A percentile compares a stretch with the other conserved stretches of the same genome.
Conservation (phyloP, 2,113 vertebrate genomes). For the Periophthalmus modestus region DNA sequence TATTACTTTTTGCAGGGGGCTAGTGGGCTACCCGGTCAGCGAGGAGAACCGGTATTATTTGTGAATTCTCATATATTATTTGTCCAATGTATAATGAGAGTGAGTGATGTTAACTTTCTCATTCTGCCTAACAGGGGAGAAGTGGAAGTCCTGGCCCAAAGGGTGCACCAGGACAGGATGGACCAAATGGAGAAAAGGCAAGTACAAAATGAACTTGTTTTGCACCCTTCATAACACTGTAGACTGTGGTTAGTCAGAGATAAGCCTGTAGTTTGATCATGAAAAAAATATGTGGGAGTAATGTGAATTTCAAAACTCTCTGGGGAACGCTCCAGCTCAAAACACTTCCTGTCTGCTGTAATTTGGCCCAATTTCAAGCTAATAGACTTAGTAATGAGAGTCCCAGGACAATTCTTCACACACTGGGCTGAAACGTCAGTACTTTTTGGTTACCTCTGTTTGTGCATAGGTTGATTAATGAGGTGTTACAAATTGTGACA, state of each 20-base stretch:
- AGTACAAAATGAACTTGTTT: neutral
- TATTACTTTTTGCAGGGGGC: constrained; percentile 47
- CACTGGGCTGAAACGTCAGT: neutral
- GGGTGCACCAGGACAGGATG: constrained; percentile 40
- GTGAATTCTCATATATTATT: neutral
- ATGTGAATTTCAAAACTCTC: neutral
- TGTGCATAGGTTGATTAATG: constrained; percentile 19
- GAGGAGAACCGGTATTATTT: constrained; percentile 54
- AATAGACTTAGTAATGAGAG: neutral
- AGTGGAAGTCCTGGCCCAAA: constrained; percentile 53
- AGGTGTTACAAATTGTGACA: constrained; percentile 15
- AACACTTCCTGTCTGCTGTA: neutral
- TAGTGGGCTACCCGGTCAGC: constrained; percentile 40
- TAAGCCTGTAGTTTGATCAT: neutral
- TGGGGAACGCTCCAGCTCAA: neutral
- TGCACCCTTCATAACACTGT: neutral
- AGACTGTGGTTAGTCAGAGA: neutral
- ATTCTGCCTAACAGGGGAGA: constrained; percentile 42
- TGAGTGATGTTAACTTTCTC: constrained; percentile 5
- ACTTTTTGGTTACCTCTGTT: constrained; percentile 8
- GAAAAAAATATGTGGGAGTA: neutral
- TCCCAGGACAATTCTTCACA: constrained; percentile 14
- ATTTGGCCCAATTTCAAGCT: neutral
- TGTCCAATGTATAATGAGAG: neutral
- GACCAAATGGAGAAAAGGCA: constrained; percentile 50